These are phyloP conservation scores for Danionella cerebrum DNA, from an alignment of 2,113 vertebrate species.

Conservation along the genomic window DNA sequence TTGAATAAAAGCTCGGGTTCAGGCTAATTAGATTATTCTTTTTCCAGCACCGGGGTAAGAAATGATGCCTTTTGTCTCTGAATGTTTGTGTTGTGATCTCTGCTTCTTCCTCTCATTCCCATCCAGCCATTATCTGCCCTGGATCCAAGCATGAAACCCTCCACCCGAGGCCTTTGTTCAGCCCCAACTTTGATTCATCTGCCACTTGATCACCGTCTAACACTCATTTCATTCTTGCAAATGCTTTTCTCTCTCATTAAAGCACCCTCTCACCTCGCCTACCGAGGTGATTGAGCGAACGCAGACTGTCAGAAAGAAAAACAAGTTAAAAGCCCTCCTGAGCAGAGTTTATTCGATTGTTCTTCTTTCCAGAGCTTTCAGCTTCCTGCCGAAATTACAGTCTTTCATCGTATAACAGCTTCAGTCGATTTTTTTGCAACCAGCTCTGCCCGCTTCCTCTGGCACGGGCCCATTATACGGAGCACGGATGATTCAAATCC, in stretches of 20 bases:
- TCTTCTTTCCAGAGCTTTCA: constrained; percentile 45
- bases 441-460: constrained; percentile 5
- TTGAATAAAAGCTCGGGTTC: constrained; percentile 55
- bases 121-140: background rate
- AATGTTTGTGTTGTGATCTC: constrained; percentile 22
- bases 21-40: constrained; percentile 54
- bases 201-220: constrained; percentile 5
- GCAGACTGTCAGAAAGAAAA: constrained; percentile 14
- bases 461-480: background rate
- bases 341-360: constrained; percentile 45
- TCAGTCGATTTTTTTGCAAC: constrained; percentile 52
- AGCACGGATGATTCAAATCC: background rate
- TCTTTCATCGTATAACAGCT: constrained; percentile 32
- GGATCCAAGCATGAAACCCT: constrained; percentile 20
- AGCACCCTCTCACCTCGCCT: background rate
- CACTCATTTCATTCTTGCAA: background rate
- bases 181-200: constrained; percentile 16
- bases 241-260: background rate
- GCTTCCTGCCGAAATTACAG: constrained; percentile 46
- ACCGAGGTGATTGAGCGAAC: constrained; percentile 32
- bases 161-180: background rate
- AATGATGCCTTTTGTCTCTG: constrained; percentile 37
- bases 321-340: constrained; percentile 20
- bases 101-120: background rate
- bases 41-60: constrained; percentile 35